Conservation (phyloP, 2,797 vertebrate genomes). For the Anolis apletophallus region DNA sequence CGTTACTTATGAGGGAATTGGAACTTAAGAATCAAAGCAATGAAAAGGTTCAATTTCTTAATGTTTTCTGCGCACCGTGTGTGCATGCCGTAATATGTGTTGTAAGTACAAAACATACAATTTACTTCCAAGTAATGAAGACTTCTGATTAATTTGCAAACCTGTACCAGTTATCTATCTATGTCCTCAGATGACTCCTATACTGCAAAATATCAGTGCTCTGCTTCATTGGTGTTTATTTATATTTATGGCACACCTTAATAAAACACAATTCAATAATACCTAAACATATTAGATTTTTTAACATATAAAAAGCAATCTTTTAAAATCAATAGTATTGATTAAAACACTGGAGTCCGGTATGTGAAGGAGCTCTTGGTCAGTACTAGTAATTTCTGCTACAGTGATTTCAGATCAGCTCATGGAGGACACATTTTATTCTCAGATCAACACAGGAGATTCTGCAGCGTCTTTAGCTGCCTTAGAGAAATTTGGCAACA, state of each 20-base stretch:
- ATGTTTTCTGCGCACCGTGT: no score
- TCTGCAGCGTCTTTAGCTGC: background rate
- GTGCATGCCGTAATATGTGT: no score
- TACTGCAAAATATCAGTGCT: background rate
- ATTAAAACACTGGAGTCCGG: background rate
- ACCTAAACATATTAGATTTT: background rate
- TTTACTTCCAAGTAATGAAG: no score
- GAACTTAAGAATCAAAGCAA: no score
- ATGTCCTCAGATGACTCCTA: background rate
- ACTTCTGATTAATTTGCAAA: no score
- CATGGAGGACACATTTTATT: background rate
- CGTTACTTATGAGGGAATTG: no score
- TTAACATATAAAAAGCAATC: background rate
- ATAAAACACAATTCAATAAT: background rate
- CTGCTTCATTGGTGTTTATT: background rate
- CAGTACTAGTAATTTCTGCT: background rate
- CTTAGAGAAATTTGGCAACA: background rate
- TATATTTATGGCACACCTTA: background rate
- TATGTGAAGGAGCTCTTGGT: background rate
- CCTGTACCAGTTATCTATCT: background rate
- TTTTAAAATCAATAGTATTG: background rate
- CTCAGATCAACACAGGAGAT: background rate
- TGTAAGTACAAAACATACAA: no score
- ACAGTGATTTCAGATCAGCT: background rate
- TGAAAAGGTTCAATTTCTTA: no score